These are phyloP conservation scores for Cosmorhoe ocellata DNA, from an alignment of 2,888 invertebrate species.

Conservation along the genomic window DNA sequence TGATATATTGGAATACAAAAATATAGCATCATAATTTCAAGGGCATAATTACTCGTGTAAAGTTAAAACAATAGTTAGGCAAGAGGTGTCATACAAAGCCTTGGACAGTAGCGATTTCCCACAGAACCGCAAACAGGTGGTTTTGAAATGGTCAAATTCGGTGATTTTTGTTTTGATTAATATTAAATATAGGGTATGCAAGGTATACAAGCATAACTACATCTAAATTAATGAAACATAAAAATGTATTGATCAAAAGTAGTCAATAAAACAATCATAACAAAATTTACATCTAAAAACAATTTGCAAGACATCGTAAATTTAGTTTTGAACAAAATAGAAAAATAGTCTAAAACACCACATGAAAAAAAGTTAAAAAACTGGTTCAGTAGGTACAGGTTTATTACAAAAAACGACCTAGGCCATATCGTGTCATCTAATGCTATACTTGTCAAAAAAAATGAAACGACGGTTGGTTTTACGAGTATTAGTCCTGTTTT, in stretches of 20 bases:
- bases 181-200: too few relatives aligned
- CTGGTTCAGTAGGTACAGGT: too few relatives aligned
- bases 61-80: constrained; percentile 61
- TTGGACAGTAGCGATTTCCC: constrained; percentile 60
- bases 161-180: constrained; percentile 2
- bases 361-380: too few relatives aligned
- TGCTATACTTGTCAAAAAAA: not conserved
- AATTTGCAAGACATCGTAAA: not conserved
- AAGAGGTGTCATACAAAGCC: constrained; percentile 60
- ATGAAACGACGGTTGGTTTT: not conserved
- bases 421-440: not conserved
- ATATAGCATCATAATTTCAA: constrained; percentile 39
- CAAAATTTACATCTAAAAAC: not conserved
- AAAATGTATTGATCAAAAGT: not conserved
- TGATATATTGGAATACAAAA: constrained; percentile 44
- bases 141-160: constrained; percentile 26
- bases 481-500: too few relatives aligned
- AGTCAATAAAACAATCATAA: not conserved
- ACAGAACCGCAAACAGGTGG: constrained; percentile 50
- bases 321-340: too few relatives aligned
- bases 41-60: constrained; percentile 30
- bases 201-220: too few relatives aligned
- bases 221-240: too few relatives aligned
- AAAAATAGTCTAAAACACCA: too few relatives aligned
- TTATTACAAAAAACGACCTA: too few relatives aligned